Evolutionary conservation across 2,888 invertebrate genomes (phyloP).

Genomic region (Troides oblongomaculatus): DNA sequence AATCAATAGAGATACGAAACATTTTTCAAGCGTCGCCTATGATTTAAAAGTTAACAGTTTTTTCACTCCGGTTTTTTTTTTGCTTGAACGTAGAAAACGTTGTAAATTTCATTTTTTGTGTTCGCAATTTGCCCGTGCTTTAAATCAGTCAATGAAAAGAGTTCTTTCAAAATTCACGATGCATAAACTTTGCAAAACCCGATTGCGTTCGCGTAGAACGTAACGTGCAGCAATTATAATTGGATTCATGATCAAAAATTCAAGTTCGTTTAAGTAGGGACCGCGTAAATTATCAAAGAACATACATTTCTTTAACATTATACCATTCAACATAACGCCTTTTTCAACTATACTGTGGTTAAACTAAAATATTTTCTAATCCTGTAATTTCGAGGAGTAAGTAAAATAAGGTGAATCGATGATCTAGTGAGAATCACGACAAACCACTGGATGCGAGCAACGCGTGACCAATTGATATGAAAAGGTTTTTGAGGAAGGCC

Average conservation of each 20-base stretch:
- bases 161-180: constrained; percentile 28
- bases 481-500: too few relatives aligned
- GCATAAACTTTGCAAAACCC: constrained; percentile 27
- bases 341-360: too few relatives aligned
- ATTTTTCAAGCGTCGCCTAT: neutral
- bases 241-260: constrained; percentile 17
- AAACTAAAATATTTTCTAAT: too few relatives aligned
- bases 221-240: constrained; percentile 26
- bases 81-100: neutral
- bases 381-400: too few relatives aligned
- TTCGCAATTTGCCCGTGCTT: constrained; percentile 23
- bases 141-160: constrained; percentile 26
- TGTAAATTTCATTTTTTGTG: constrained; percentile 27
- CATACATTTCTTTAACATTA: too few relatives aligned
- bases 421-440: too few relatives aligned
- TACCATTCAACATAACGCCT: too few relatives aligned
- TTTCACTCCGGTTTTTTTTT: neutral
- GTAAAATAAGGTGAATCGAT: too few relatives aligned
- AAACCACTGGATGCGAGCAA: too few relatives aligned
- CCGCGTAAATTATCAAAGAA: too few relatives aligned
- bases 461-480: too few relatives aligned
- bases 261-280: neutral
- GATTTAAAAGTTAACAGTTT: constrained; percentile 11
- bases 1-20: constrained; percentile 6
- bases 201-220: constrained; percentile 26